These are phyloP conservation scores for Sinopyrophorus schimmeli DNA, from an alignment of 2,888 invertebrate genomes.

Conservation along the genomic window DNA sequence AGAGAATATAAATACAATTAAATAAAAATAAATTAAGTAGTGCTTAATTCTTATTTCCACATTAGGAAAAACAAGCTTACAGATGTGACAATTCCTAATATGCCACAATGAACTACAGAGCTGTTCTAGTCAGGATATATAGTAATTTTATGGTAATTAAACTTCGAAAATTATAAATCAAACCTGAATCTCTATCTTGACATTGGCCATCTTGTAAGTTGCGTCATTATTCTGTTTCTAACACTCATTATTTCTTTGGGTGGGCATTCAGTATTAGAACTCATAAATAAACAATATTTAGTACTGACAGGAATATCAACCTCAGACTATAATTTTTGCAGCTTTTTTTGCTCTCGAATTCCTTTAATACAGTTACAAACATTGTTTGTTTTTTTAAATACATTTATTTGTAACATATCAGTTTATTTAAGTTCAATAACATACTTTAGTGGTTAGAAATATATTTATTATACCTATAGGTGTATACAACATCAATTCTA, in stretches of 20 bases:
- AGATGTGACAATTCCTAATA: conserved; percentile 27
- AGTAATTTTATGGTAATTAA: conserved; percentile 41
- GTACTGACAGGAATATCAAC: conserved; percentile 9
- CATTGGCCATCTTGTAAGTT: conserved; percentile 39
- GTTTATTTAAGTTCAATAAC: conserved; percentile 4
- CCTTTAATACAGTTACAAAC: conserved; percentile 7
- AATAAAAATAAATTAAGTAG: conserved; percentile 28
- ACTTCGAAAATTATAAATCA: conserved; percentile 41
- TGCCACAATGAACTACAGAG: conserved; percentile 25
- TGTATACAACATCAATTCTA: too few relatives aligned
- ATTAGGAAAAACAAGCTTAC: conserved; percentile 23
- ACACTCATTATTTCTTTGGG: conserved; percentile 41
- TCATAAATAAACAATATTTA: conserved; percentile 15
- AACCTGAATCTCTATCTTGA: conserved; percentile 35
- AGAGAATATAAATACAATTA: conserved; percentile 27
- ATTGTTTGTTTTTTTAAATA: conserved; percentile 9
- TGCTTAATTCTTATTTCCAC: conserved; percentile 18
- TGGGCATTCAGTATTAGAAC: conserved; percentile 32
- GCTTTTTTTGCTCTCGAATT: conserved; percentile 3
- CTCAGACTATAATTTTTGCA: conserved; percentile 6
- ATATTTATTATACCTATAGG: too few relatives aligned
- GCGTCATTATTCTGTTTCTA: conserved; percentile 41
- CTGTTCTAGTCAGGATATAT: conserved; percentile 26
- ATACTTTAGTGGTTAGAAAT: too few relatives aligned
- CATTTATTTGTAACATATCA: conserved; percentile 11